Conservation (phyloP, 1,140 invertebrate genomes). For the Caenorhabditis inopinata region DNA sequence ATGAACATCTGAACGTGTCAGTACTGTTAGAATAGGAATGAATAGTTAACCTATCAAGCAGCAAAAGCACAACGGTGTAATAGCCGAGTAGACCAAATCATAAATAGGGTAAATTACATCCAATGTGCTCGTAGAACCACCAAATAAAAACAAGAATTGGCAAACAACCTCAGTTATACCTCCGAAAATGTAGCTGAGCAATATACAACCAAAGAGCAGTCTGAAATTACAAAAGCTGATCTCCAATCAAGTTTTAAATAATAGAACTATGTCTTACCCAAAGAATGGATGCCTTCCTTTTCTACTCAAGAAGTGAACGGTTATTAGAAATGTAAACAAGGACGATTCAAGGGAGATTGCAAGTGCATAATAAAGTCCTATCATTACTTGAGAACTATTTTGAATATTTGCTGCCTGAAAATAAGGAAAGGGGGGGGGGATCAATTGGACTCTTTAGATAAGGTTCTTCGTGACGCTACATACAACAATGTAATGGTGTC, state of each 20-base stretch:
- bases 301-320: background rate
- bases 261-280: background rate
- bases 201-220: background rate
- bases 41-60: background rate
- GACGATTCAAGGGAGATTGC: background rate
- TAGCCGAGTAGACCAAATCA: background rate
- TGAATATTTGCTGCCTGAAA: background rate
- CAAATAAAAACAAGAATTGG: background rate
- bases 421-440: too few relatives aligned
- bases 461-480: background rate
- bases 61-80: background rate
- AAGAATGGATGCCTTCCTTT: background rate
- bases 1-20: too few relatives aligned
- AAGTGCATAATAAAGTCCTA: background rate
- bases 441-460: too few relatives aligned
- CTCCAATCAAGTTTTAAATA: background rate
- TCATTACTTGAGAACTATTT: background rate
- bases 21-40: too few relatives aligned
- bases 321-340: background rate
- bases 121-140: background rate
- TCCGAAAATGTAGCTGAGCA: background rate
- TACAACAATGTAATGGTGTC: constrained; percentile 3
- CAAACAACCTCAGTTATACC: background rate
- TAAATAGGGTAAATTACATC: background rate
- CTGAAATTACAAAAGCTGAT: background rate